These are phyloP conservation scores for Morpho deidamia DNA, from an alignment of 2,888 invertebrate species.

Conservation along the genomic window DNA sequence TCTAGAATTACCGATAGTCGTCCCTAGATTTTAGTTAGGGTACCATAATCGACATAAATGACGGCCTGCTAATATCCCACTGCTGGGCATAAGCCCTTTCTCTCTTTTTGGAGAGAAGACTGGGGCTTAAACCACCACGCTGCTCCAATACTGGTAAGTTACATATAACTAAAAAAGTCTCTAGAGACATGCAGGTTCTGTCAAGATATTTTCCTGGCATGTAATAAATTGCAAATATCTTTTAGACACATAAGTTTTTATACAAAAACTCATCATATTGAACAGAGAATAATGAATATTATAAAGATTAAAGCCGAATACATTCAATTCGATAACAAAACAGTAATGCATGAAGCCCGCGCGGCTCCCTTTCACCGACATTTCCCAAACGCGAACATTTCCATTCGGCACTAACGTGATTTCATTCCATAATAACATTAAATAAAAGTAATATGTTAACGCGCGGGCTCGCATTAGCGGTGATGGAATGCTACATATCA, in stretches of 20 bases:
- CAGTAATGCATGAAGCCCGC: background rate
- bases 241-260: background rate
- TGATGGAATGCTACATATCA: constrained; percentile 14
- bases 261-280: background rate
- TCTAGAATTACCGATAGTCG: too few relatives aligned
- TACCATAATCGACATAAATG: too few relatives aligned
- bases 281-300: background rate
- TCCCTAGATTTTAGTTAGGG: too few relatives aligned
- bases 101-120: too few relatives aligned
- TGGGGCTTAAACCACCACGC: too few relatives aligned
- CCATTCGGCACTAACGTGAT: background rate
- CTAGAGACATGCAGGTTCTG: too few relatives aligned
- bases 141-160: too few relatives aligned
- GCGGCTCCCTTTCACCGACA: background rate
- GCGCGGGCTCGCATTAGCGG: constrained; percentile 1
- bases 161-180: too few relatives aligned
- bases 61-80: too few relatives aligned
- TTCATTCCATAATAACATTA: constrained; percentile 3
- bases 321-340: background rate
- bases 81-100: too few relatives aligned
- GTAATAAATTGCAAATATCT: too few relatives aligned
- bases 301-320: background rate
- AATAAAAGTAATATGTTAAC: constrained; percentile 1
- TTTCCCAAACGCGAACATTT: background rate
- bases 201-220: too few relatives aligned